phyloP scores from a whole-genome alignment of 2,113 vertebrate species.

The Todiramphus saurophagus region DNA sequence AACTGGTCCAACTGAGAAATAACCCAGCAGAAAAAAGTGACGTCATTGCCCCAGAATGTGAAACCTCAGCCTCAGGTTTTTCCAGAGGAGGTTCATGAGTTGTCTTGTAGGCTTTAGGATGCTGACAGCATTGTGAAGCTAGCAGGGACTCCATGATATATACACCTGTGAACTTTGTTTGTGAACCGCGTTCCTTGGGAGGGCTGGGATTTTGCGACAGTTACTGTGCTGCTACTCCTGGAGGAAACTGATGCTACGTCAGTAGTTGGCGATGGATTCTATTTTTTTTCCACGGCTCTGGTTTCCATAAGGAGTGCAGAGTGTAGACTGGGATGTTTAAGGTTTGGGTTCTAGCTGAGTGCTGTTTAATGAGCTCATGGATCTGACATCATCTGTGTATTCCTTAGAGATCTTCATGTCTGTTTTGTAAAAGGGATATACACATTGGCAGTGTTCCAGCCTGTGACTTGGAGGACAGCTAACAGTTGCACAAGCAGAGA shows the following conservation, averaged over 20 bases:
- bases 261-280: neutral
- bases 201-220: neutral
- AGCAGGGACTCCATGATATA: neutral
- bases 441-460: neutral
- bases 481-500: neutral
- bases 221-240: neutral
- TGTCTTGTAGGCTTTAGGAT: neutral
- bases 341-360: neutral
- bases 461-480: neutral
- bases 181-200: neutral
- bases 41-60: neutral
- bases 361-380: neutral
- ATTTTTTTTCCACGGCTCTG: neutral
- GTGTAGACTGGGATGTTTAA: neutral
- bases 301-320: neutral
- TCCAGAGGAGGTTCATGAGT: neutral
- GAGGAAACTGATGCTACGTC: neutral
- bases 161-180: neutral
- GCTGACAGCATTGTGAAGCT: neutral
- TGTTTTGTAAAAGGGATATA: neutral
- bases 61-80: neutral
- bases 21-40: neutral
- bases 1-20: conserved; percentile 20
- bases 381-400: neutral
- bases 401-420: neutral